Conservation (phyloP, 2,888 invertebrate genomes). For the Acleris holmiana region DNA sequence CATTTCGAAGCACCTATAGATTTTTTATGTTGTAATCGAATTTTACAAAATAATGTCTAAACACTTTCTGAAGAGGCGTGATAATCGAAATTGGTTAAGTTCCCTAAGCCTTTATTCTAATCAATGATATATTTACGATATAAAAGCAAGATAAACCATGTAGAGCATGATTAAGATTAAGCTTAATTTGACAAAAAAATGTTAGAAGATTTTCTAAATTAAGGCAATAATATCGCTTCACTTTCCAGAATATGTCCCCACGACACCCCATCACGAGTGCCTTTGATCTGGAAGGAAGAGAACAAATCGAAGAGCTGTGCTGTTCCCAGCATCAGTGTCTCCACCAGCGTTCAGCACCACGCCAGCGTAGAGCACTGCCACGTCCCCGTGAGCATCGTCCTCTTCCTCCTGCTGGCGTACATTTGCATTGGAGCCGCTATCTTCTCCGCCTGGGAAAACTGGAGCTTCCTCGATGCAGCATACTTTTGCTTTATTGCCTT, state of each 20-base stretch:
- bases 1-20: not conserved
- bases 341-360: constrained; percentile 66
- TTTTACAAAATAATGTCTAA: too few species aligned
- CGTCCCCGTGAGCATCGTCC: constrained; percentile 81
- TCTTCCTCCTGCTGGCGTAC: constrained; percentile 89
- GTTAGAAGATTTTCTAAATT: too few species aligned
- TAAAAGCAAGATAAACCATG: too few species aligned
- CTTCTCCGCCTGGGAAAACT: constrained; percentile 92
- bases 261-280: constrained; percentile 91
- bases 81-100: too few species aligned
- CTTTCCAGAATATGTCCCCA: constrained; percentile 82
- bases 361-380: constrained; percentile 71
- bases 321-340: constrained; percentile 68
- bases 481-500: constrained; percentile 94
- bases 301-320: constrained; percentile 68
- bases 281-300: constrained; percentile 87
- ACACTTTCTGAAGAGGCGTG: too few species aligned
- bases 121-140: too few species aligned
- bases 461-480: constrained; percentile 91
- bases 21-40: too few species aligned
- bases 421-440: constrained; percentile 90
- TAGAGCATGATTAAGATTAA: too few species aligned
- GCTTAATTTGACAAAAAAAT: too few species aligned
- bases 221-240: not conserved
- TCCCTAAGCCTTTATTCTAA: too few species aligned